These are phyloP conservation scores for Hoplostethus mediterraneus DNA, from an alignment of 2,797 vertebrate genomes.

Conservation along the genomic window DNA sequence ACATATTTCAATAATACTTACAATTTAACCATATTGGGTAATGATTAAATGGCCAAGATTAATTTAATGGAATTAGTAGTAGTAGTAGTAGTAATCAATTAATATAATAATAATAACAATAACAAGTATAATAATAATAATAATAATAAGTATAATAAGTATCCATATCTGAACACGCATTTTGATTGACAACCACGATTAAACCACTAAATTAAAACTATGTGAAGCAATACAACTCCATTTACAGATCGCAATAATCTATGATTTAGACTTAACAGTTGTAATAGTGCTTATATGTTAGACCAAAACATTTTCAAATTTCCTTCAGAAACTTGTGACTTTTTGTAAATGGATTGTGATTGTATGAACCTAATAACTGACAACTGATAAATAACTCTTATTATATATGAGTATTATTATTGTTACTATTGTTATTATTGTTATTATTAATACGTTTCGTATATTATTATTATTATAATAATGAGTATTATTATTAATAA, in stretches of 20 bases:
- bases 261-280: neutral
- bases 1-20: neutral
- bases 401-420: neutral
- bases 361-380: neutral
- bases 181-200: slow-evolving; percentile 31
- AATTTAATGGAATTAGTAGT: neutral
- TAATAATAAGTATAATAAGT: neutral
- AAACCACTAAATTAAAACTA: slow-evolving; percentile 24
- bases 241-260: slow-evolving; percentile 10
- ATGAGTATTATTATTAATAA: neutral
- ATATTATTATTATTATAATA: neutral
- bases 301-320: slow-evolving; percentile 16
- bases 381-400: neutral
- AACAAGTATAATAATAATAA: neutral
- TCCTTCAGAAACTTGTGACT: slow-evolving; percentile 2
- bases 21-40: neutral
- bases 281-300: slow-evolving; percentile 16
- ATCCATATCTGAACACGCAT: slow-evolving; percentile 8
- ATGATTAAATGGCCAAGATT: too few relatives aligned
- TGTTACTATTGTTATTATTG: slow-evolving; percentile 10
- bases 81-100: neutral
- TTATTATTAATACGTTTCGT: too few relatives aligned
- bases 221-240: slow-evolving; percentile 1
- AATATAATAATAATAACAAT: neutral
- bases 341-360: neutral